These are phyloP conservation scores for Thamnophis elegans DNA, from an alignment of 2,797 vertebrate genomes.

Conservation along the genomic window DNA sequence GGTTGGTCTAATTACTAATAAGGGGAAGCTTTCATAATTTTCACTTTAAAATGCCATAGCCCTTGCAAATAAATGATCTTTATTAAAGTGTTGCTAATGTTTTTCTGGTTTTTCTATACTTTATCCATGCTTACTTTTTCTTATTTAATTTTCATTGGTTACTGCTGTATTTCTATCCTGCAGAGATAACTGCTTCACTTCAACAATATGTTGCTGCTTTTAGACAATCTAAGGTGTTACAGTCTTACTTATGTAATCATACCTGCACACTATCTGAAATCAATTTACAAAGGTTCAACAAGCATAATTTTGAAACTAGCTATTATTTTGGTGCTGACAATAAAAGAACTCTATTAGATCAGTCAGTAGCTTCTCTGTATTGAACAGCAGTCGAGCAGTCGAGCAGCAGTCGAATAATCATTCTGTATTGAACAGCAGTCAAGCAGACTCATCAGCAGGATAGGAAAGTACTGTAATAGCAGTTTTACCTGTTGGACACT, in stretches of 20 bases:
- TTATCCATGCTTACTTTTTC: neutral
- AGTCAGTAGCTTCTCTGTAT: neutral
- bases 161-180: neutral
- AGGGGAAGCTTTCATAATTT: neutral
- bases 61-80: neutral
- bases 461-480: neutral
- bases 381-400: neutral
- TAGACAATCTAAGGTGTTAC: neutral
- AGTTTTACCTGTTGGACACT: neutral
- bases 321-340: neutral
- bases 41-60: neutral
- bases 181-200: neutral
- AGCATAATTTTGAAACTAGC: neutral
- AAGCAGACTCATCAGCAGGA: neutral
- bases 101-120: neutral
- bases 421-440: neutral
- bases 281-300: neutral
- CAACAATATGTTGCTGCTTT: neutral
- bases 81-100: neutral
- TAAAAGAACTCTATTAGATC: neutral
- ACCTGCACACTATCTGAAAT: neutral
- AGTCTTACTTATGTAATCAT: neutral
- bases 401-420: no score
- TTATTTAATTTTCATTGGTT: neutral
- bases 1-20: neutral